A percentile compares a stretch with the other conserved stretches of the same genome.
These are phyloP conservation scores for Phrynocephalus guinanensis DNA, from an alignment of 2,797 vertebrate genomes.

Conservation along the genomic window DNA sequence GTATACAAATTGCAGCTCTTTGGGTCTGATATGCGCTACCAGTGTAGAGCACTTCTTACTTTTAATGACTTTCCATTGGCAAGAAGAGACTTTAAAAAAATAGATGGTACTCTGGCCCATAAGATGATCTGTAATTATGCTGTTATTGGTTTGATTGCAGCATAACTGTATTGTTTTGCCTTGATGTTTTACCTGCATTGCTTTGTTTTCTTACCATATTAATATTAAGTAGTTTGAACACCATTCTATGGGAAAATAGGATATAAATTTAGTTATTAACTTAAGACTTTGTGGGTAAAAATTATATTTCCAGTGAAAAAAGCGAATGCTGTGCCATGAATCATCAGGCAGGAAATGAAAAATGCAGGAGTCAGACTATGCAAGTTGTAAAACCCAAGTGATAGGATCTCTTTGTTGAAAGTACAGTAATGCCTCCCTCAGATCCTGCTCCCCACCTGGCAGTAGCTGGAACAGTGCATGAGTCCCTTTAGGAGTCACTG, in stretches of 20 bases:
- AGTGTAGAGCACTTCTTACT: not conserved
- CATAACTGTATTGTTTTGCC: not conserved
- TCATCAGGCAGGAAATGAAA: not conserved
- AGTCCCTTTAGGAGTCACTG: too few species aligned
- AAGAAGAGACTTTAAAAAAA: not conserved
- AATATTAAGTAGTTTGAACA: not conserved
- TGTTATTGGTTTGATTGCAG: not conserved
- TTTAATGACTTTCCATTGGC: not conserved
- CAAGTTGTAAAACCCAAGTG: too few species aligned
- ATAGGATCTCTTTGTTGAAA: too few species aligned
- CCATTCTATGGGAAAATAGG: not conserved
- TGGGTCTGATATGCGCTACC: not conserved
- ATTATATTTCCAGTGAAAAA: not conserved
- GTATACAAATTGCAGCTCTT: not conserved
- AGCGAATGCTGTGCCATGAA: not conserved
- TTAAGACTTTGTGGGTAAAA: too few species aligned
- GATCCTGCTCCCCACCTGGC: too few species aligned
- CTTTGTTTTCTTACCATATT: not conserved
- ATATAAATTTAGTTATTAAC: not conserved
- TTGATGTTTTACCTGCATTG: not conserved
- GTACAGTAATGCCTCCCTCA: too few species aligned
- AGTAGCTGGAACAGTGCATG: too few species aligned
- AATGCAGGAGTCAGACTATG: not conserved
- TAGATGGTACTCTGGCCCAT: not conserved
- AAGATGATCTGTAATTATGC: not conserved